Percentiles rank a stretch among this genome's conserved stretches.
These are phyloP conservation scores for Tillus elongatus DNA, from an alignment of 2,888 invertebrate species.

Conservation along the genomic window DNA sequence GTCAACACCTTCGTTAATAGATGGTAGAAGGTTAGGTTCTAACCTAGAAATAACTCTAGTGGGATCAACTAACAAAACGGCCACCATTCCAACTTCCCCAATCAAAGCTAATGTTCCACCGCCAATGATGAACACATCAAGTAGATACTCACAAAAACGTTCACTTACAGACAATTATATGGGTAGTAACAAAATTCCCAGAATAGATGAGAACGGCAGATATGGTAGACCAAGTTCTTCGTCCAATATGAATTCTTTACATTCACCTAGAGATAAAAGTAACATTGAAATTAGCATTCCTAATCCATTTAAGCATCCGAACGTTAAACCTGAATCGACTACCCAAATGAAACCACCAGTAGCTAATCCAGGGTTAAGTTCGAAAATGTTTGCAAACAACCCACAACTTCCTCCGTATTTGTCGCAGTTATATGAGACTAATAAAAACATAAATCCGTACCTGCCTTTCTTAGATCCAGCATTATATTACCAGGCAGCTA, in stretches of 20 bases:
- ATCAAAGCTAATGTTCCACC: conserved; percentile 14
- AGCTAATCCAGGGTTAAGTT: conserved; percentile 7
- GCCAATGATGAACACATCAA: conserved; percentile 25
- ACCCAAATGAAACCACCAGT: conserved; percentile 6
- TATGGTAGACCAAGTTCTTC: conserved; percentile 16
- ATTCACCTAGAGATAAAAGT: not conserved
- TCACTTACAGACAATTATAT: conserved; percentile 49
- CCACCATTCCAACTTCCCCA: conserved; percentile 15
- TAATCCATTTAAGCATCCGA: conserved; percentile 4
- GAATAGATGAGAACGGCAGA: conserved; percentile 34
- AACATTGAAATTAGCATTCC: conserved; percentile 5
- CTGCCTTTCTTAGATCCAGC: conserved; percentile 41
- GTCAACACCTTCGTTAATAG: conserved; percentile 37
- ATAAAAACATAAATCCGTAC: conserved; percentile 34
- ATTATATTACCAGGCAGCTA: conserved; percentile 44
- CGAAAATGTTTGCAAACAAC: conserved; percentile 7
- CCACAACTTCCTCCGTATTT: conserved; percentile 21
- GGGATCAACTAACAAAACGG: conserved; percentile 21
- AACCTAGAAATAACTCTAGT: conserved; percentile 67
- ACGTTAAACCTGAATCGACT: not conserved
- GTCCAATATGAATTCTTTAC: not conserved
- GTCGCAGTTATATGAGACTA: conserved; percentile 26
- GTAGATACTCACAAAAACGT: conserved; percentile 24
- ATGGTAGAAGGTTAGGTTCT: conserved; percentile 48
- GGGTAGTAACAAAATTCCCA: conserved; percentile 42